Evolutionary conservation across 2,888 invertebrate species (phyloP).

Genomic region (Siphlonurus alternatus): DNA sequence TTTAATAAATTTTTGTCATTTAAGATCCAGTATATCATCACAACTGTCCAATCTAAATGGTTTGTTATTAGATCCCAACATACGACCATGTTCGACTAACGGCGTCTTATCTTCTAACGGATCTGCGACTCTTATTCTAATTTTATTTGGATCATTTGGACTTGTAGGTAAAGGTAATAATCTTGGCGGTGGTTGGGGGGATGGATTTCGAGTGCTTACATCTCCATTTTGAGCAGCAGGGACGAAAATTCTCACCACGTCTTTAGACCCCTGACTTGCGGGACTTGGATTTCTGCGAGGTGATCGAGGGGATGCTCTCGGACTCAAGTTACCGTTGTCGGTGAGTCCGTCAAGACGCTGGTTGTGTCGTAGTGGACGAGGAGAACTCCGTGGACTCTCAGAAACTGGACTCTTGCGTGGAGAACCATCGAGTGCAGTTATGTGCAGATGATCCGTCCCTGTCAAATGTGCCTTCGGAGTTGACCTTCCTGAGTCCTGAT

Average conservation of each 20-base stretch:
- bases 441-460: neutral
- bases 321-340: slow-evolving; percentile 23
- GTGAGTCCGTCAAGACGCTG: too few relatives aligned
- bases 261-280: slow-evolving; percentile 20
- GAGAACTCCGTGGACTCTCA: neutral
- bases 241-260: slow-evolving; percentile 62
- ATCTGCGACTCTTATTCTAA: slow-evolving; percentile 43
- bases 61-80: slow-evolving; percentile 4
- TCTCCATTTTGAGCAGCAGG: slow-evolving; percentile 40
- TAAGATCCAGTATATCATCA: neutral
- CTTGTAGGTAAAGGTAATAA: neutral
- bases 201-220: slow-evolving; percentile 30
- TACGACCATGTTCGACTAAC: slow-evolving; percentile 18
- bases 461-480: neutral
- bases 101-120: slow-evolving; percentile 17
- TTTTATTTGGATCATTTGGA: slow-evolving; percentile 42
- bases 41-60: neutral
- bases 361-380: too few relatives aligned
- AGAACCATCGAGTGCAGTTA: too few relatives aligned
- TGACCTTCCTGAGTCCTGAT: neutral
- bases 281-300: slow-evolving; percentile 23
- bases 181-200: slow-evolving; percentile 30
- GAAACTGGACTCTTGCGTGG: neutral
- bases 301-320: neutral
- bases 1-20: neutral